phyloP scores from a whole-genome alignment of 2,113 vertebrate species.

The cattle (Bos taurus) region ARS-UCD2.0 NC_037345.1:44389501-44390000 shows the following conservation, averaged over 20 bases:
- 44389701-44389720: neutral
- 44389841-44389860: neutral
- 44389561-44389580: neutral
- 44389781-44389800: neutral
- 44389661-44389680: neutral
- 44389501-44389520: neutral
- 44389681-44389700: neutral
- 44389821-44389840: neutral
- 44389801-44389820: neutral
- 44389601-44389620: constrained; percentile 56
- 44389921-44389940: no score
- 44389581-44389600: neutral
- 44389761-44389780: neutral
- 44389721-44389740: neutral
- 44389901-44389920: neutral
- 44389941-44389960: neutral
- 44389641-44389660: neutral
- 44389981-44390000: neutral
- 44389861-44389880: neutral
- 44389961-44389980: neutral
- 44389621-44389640: neutral
- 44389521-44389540: neutral
- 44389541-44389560: neutral
- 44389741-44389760: neutral
- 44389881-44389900: neutral